Base-by-base conservation (phyloP, 1,140 invertebrate species). In the Bombyx mori region DNA sequence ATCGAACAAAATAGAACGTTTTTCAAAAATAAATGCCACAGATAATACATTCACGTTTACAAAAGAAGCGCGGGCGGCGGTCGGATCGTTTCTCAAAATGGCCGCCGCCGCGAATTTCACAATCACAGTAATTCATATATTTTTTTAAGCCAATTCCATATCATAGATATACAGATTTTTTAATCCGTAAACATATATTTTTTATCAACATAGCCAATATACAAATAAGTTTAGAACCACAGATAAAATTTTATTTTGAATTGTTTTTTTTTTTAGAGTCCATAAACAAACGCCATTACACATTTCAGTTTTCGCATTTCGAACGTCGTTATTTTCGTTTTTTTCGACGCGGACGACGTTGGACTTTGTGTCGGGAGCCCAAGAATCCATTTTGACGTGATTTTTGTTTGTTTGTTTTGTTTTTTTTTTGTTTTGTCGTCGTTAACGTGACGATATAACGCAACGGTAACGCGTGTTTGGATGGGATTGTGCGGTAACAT, bases 301-400 rank as follows among this genome's bases (percentile, higher is more conserved):
- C 26, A 35, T 35, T 35, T 2, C 1, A 35, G 26, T 35, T 35
- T 35, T 35, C 26, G 26, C 26, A 35, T 35, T 35, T 35, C 26
- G 52, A 62, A 35, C 54, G 54, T 53, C 60, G 52, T 35, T 57
- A 86, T 86, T 86, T 85, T 68, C 83, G 83, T 85, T 86, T 86
- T 86, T 86, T 86, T 71, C 83, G 83, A 73, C 83, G 83, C 73
- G 80, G 80, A 65, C 82, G 83, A 84, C 81, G 83, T 85, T 85
- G 75, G 77, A 79, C 84, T 87, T 86, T 86, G 82, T 78, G 74
- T 73, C 74, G 71, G 77, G 77, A 77, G 75, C 75, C 75, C 76
- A 83, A 77, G 66, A 77, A 78, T 81, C 75, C 79, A 73, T 77
- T 42, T 73, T 68, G 69, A 69, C 60, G 71, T 68, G 63, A 62